Evolutionary conservation across 1,140 invertebrate genomes (phyloP).

Genomic region (Hypsibius dujardini): DNA sequence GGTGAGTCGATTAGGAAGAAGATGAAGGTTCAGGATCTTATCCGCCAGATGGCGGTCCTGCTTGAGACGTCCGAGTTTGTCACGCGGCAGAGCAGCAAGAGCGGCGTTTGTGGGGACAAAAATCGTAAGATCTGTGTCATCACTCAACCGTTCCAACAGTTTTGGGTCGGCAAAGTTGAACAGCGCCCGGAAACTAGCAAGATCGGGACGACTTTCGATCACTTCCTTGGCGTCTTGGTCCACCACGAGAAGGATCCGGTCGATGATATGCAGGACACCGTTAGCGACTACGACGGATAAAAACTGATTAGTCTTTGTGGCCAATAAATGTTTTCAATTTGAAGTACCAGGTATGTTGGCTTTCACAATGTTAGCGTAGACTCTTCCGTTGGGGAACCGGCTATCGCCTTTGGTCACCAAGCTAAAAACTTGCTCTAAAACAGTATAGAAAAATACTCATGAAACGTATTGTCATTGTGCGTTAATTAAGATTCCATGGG

Average conservation of each 20-base stretch:
- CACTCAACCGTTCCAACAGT: slow-evolving; percentile 51
- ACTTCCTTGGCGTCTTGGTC: slow-evolving; percentile 64
- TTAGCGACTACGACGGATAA: slow-evolving; percentile 45
- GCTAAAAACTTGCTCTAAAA: neutral
- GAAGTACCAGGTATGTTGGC: slow-evolving; percentile 55
- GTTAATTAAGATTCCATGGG: neutral
- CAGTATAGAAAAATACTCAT: neutral
- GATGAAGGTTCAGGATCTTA: neutral
- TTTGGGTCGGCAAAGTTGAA: slow-evolving; percentile 33
- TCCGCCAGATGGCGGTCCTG: neutral
- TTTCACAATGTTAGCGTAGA: slow-evolving; percentile 63
- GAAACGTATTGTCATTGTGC: neutral
- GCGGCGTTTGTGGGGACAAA: slow-evolving; percentile 76
- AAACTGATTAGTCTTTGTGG: too few species aligned
- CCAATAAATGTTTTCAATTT: too few species aligned
- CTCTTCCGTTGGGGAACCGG: slow-evolving; percentile 47
- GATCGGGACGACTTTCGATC: slow-evolving; percentile 37
- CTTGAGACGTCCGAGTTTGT: neutral
- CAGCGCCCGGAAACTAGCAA: slow-evolving; percentile 29
- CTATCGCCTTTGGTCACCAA: neutral
- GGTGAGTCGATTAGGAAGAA: too few species aligned
- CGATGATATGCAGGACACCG: slow-evolving; percentile 75
- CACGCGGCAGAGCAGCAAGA: slow-evolving; percentile 22
- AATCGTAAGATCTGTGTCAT: slow-evolving; percentile 53
- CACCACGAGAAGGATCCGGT: slow-evolving; percentile 68